Evolutionary conservation across 2,113 vertebrate genomes (phyloP).

Genomic region (Hiodon alosoides): DNA sequence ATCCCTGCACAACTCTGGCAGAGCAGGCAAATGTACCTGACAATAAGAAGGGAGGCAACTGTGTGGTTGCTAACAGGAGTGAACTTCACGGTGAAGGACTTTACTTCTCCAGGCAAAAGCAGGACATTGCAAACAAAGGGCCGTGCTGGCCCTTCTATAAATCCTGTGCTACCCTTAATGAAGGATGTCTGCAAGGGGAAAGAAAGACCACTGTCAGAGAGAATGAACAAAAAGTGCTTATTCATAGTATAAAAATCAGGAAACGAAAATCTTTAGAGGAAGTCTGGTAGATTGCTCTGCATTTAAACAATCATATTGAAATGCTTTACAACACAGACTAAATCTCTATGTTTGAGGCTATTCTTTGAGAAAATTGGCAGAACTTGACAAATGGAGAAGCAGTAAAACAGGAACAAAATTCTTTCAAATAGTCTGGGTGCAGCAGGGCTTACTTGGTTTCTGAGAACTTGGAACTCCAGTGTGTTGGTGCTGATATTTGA

Average conservation of each 20-base stretch:
- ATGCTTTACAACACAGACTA: no score
- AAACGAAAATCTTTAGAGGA: background rate
- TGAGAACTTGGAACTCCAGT: slow-evolving; percentile 86
- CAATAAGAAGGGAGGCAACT: slow-evolving; percentile 82
- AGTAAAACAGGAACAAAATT: background rate
- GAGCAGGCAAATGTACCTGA: slow-evolving; percentile 67
- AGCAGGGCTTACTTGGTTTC: slow-evolving; percentile 78
- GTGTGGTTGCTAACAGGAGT: slow-evolving; percentile 83
- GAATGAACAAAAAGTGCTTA: background rate
- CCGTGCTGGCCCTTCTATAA: slow-evolving; percentile 69
- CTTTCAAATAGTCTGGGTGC: background rate
- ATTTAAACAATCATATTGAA: no score
- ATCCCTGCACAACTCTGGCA: background rate
- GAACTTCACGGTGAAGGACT: slow-evolving; percentile 81
- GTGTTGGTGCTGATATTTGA: slow-evolving; percentile 76
- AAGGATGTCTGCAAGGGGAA: slow-evolving; percentile 65
- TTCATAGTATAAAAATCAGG: background rate
- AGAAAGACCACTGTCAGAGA: slow-evolving; percentile 39
- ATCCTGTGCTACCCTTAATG: slow-evolving; percentile 68
- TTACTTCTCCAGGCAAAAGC: slow-evolving; percentile 84
- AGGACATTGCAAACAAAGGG: slow-evolving; percentile 80
- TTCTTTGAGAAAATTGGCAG: background rate
- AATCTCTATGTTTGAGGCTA: no score
- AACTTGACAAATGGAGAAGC: background rate
- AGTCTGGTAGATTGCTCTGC: no score